phyloP scores from a whole-genome alignment of 2,797 vertebrate species.

The Fratercula arctica region DNA sequence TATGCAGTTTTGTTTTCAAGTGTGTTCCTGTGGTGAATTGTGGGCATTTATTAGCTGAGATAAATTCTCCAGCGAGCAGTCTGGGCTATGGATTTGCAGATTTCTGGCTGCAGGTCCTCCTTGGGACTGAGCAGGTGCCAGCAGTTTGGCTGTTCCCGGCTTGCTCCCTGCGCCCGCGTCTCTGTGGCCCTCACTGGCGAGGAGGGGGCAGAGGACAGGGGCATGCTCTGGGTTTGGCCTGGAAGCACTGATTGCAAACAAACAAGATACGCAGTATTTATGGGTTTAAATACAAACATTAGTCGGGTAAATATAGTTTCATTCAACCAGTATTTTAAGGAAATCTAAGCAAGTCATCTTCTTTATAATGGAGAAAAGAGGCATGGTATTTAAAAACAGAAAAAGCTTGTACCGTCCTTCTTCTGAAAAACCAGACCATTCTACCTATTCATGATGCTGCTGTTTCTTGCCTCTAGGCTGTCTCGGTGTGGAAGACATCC shows the following conservation, averaged over 20 bases:
- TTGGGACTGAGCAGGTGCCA: neutral
- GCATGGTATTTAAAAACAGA: neutral
- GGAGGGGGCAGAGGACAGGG: neutral
- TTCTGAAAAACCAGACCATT: neutral
- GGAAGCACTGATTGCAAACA: neutral
- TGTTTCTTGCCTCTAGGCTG: constrained; percentile 15
- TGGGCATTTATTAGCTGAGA: neutral
- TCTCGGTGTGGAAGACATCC: neutral
- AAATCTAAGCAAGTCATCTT: neutral
- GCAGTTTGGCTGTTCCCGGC: neutral
- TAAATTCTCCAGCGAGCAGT: neutral
- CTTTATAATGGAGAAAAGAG: neutral
- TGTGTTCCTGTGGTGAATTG: neutral
- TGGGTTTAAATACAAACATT: neutral
- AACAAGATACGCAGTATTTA: neutral
- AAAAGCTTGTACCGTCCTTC: neutral
- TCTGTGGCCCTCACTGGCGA: neutral
- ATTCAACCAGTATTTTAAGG: neutral
- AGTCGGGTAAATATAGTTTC: neutral
- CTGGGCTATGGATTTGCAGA: neutral
- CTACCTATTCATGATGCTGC: neutral
- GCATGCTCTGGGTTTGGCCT: neutral
- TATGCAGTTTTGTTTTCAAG: neutral
- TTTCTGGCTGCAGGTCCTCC: neutral
- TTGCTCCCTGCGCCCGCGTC: neutral